Evolutionary conservation across 2,888 invertebrate genomes (phyloP).

Genomic region (Zygogramma bicolorata): DNA sequence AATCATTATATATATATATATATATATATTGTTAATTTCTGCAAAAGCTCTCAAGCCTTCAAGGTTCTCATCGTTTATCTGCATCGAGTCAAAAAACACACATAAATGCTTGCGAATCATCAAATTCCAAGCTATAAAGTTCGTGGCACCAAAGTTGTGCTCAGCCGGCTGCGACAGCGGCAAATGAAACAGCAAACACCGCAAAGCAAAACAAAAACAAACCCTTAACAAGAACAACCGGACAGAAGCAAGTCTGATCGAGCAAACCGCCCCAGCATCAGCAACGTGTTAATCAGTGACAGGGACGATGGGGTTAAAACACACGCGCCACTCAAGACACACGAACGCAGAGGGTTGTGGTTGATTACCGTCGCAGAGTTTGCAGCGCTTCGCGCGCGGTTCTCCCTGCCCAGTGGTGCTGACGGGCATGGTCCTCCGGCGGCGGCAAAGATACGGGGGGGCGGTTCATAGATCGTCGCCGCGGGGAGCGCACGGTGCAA

Average conservation of each 20-base stretch:
- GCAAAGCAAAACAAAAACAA: not conserved
- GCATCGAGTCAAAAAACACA: too few species aligned
- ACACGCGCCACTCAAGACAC: not conserved
- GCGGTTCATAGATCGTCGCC: constrained; percentile 47
- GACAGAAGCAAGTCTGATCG: not conserved
- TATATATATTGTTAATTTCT: too few species aligned
- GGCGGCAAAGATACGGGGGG: too few species aligned
- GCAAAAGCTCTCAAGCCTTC: too few species aligned
- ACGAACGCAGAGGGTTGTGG: not conserved
- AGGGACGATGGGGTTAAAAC: not conserved
- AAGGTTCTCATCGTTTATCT: too few species aligned
- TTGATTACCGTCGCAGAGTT: constrained; percentile 86
- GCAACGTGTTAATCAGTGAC: not conserved
- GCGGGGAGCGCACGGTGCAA: constrained; percentile 15
- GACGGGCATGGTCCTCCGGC: constrained; percentile 72
- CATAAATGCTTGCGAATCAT: too few species aligned
- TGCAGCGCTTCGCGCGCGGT: constrained; percentile 92
- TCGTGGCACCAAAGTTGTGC: too few species aligned
- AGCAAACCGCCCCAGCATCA: not conserved
- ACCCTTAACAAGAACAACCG: not conserved
- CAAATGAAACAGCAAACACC: too few species aligned
- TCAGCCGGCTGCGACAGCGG: too few species aligned
- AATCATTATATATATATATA: too few species aligned
- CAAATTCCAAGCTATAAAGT: too few species aligned
- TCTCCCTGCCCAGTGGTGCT: constrained; percentile 76